A percentile compares a stretch with the other conserved stretches of the same genome.
These are phyloP conservation scores for Pelecanus crispus DNA, from an alignment of 2,113 vertebrate genomes.

Conservation along the genomic window DNA sequence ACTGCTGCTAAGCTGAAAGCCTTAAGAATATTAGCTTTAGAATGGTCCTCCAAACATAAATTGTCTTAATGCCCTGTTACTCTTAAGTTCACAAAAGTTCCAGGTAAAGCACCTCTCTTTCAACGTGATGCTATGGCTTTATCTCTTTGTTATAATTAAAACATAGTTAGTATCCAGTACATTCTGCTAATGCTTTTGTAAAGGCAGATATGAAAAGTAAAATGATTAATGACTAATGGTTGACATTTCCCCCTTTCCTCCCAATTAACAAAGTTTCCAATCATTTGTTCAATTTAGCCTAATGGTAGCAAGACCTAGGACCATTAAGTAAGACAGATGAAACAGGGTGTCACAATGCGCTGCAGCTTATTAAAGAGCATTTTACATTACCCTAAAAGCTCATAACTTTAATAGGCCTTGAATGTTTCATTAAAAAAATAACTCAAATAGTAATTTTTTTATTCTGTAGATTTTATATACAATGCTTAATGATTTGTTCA, in stretches of 20 bases:
- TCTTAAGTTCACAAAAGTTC: not conserved
- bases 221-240: not conserved
- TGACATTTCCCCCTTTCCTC: not conserved
- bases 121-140: not conserved
- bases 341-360: not conserved
- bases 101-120: not conserved
- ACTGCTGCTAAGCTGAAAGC: not conserved
- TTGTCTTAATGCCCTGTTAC: not conserved
- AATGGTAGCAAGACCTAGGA: not conserved
- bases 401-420: not conserved
- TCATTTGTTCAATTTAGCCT: conserved; percentile 7
- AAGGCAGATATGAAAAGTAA: not conserved
- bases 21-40: not conserved
- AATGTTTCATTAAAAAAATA: not conserved
- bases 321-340: not conserved
- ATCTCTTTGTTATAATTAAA: not conserved
- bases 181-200: not conserved
- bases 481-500: not conserved
- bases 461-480: not conserved
- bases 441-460: not conserved
- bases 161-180: not conserved
- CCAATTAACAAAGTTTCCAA: not conserved
- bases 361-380: not conserved
- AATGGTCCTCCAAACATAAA: not conserved
- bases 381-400: conserved; percentile 1